Conservation (phyloP, 2,797 vertebrate species). For the Halcyon leucocephala region DNA sequence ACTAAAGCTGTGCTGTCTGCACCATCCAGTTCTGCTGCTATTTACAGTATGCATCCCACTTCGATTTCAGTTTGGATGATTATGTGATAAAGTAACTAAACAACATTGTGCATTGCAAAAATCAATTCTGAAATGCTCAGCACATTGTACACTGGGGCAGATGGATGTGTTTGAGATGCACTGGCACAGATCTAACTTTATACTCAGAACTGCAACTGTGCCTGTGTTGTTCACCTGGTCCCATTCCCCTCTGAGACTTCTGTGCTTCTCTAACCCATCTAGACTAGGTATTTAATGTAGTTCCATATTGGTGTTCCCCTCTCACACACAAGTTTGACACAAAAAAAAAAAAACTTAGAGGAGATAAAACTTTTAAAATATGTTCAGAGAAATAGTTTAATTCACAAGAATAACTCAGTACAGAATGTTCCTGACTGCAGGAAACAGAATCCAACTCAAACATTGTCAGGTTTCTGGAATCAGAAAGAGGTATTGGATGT, state of each 20-base stretch:
- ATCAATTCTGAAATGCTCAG: not conserved
- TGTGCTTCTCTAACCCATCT: not conserved
- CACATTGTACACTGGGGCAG: fast-evolving
- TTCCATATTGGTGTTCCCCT: not conserved
- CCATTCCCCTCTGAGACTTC: not conserved
- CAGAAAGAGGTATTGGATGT: not conserved
- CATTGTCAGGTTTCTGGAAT: slow-evolving; percentile 24
- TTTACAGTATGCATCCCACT: not conserved
- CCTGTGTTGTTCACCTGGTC: not conserved
- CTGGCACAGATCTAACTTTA: not conserved
- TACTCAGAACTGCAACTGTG: not conserved
- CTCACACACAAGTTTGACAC: not conserved
- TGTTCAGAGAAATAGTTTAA: not conserved
- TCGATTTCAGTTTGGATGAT: not conserved
- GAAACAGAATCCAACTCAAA: not conserved
- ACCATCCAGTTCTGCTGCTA: not conserved
- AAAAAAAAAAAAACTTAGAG: not conserved
- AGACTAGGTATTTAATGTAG: not conserved
- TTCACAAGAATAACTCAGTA: not conserved
- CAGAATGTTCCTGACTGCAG: slow-evolving; percentile 30
- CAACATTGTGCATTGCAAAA: not conserved
- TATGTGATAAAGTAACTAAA: not conserved
- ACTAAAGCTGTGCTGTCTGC: not conserved
- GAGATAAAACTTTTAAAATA: not conserved
- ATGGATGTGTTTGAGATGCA: not conserved